phyloP scores from a whole-genome alignment of 2,113 vertebrate genomes.

The Pseudorhombus dupliciocellatus region DNA sequence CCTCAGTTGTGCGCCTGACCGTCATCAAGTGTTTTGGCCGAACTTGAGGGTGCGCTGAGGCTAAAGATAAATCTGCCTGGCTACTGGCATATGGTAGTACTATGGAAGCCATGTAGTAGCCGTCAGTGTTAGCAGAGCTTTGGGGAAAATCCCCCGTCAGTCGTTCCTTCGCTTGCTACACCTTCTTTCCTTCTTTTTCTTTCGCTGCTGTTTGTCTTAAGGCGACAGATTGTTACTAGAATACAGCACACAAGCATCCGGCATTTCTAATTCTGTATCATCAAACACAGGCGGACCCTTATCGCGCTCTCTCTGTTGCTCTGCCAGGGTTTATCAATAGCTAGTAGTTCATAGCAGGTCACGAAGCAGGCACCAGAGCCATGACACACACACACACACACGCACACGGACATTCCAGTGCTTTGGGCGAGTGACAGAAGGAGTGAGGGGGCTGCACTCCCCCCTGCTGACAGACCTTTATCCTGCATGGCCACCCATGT shows the following conservation, averaged over 20 bases:
- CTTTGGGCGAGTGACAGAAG: constrained; percentile 70
- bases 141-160: neutral
- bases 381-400: too few relatives aligned
- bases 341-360: neutral
- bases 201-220: constrained; percentile 15
- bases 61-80: too few relatives aligned
- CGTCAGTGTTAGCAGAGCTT: too few relatives aligned
- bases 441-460: constrained; percentile 61
- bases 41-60: too few relatives aligned
- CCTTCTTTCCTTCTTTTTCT: neutral
- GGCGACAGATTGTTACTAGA: constrained; percentile 44
- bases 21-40: too few relatives aligned
- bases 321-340: constrained; percentile 15
- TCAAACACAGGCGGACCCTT: constrained; percentile 23
- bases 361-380: neutral
- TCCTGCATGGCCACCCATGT: constrained; percentile 44
- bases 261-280: constrained; percentile 46
- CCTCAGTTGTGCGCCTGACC: too few relatives aligned
- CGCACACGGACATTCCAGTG: constrained; percentile 46
- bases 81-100: too few relatives aligned
- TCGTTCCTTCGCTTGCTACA: neutral
- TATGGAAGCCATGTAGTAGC: too few relatives aligned
- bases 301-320: neutral
- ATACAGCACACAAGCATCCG: constrained; percentile 28
- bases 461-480: constrained; percentile 62